Percentiles rank a stretch among this genome's conserved stretches.
Conservation (phyloP, 2,888 invertebrate species). For the Dorcus parallelipipedus region DNA sequence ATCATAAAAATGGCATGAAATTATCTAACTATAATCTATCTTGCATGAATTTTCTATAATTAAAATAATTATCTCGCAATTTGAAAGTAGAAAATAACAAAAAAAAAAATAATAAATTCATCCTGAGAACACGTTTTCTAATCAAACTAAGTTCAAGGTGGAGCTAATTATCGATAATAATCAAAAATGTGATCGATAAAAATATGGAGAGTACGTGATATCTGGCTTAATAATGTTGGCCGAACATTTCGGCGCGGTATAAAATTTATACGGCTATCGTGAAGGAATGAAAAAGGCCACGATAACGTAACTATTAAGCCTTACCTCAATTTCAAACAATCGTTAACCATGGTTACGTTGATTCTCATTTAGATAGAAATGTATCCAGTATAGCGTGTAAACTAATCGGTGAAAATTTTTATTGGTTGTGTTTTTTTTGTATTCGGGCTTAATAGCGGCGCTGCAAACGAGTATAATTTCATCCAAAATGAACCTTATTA, state of each 20-base stretch:
- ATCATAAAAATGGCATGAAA: slow-evolving; percentile 3
- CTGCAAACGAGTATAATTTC: slow-evolving; percentile 14
- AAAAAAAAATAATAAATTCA: slow-evolving; percentile 29
- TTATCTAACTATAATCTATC: slow-evolving; percentile 26
- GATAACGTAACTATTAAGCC: slow-evolving; percentile 1
- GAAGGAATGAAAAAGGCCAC: not conserved
- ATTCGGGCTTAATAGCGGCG: not conserved
- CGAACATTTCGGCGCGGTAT: slow-evolving; percentile 3
- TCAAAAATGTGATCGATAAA: slow-evolving; percentile 33
- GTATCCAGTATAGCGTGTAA: slow-evolving; percentile 4
- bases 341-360: not conserved
- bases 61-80: slow-evolving; percentile 31
- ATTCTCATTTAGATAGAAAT: slow-evolving; percentile 14
- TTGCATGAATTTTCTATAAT: slow-evolving; percentile 28
- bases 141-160: slow-evolving; percentile 37
- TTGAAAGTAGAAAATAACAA: slow-evolving; percentile 15
- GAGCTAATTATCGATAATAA: slow-evolving; percentile 37
- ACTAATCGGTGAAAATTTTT: slow-evolving; percentile 16
- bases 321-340: slow-evolving; percentile 11
- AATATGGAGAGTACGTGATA: slow-evolving; percentile 27
- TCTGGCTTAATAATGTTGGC: slow-evolving; percentile 23
- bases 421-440: slow-evolving; percentile 14
- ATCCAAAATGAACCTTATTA: slow-evolving; percentile 10
- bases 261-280: slow-evolving; percentile 1
- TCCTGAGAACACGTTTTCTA: slow-evolving; percentile 31